Evolutionary conservation across 2,888 invertebrate genomes (phyloP), one percentile per base, ranked within the genome.

Genomic region (Lymantria dispar): DNA sequence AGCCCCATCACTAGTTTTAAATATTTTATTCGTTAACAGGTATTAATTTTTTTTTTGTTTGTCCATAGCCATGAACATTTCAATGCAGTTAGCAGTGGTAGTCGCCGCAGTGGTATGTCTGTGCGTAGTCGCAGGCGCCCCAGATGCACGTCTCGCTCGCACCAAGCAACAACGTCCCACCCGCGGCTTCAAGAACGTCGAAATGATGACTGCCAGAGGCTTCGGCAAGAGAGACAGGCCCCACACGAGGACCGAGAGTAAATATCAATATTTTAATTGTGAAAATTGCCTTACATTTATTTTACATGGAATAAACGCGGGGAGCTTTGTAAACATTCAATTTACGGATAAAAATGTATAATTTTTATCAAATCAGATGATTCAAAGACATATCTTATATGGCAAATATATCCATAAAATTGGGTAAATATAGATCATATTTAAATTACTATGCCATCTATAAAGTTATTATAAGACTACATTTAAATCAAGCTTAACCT

Each of bases 201-300:
- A 93, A 68, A 93, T 94, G 82, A 93, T 94, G 76, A 93, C 94
- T 0, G 94, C 94, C 0, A 80, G 94, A 60, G 94, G 94, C 45
- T 94, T 94, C 71, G 94, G 94, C 46, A 94, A 94, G 80, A 86
- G 94, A 22, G 92, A 92, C 56, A 73, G 86, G 22, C 83, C 85
- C 41, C 77, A 83, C 54, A 74, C 81, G 13, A 77, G 86, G 65
- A 73, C 86, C 56, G 89, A 91, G 66, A 83, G 91, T 90, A 54
- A 83, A 91, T 83, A n/a, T 0, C 5, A n/a, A 22, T 38, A 22
- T 22, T 22, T 22, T 22, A 22, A 22, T 3, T 22, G 22, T 22
- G 5, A 11, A 36, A 36, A 36, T 36, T 36, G 2, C 33, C 36
- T 3, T 3, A 36, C 22, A 22, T 22, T 22, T 22, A n/a, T n/a